Evolutionary conservation across 2,797 vertebrate genomes (phyloP), one percentile per base, ranked within the genome.

Genomic region (Ctenochaetus hawaiiensis): DNA sequence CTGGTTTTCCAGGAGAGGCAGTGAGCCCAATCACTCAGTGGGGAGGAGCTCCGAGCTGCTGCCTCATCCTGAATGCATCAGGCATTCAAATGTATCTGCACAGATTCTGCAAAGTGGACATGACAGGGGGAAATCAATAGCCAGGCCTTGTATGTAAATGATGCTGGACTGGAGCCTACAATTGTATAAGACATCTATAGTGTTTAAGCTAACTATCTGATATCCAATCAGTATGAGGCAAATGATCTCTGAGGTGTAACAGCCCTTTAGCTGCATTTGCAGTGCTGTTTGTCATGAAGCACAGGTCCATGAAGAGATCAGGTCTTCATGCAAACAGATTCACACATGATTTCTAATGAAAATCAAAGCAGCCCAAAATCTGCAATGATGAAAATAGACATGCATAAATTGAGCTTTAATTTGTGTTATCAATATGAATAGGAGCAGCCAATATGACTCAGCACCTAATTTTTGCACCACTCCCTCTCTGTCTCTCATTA

Each of bases 361-460:
- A 58, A 51, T 44, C 0, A 54, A 37, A 76, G 58, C 16, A 48
- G 52, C 16, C 54, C 14, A 44, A 56, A 16, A 52, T 56, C 7
- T 17, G 34, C 12, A 18, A 54, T 23, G 6, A 54, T 53, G 17
- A 30, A 12, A 71, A 30, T 17, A 68, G 20, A 26, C 22, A 58
- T 65, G 57, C 17, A 82, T 43, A 75, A 22, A 60, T 1, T 53
- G 23, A 13, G 68, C 8, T 64, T 69, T 54, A 16, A 71, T 76
- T 48, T 63, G 8, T 60, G 43, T 61, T 16, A 80, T 84, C 85
- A 82, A 78, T 84, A 61, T 83, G 37, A 67, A 45, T 63, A 18
- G 64, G 54, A 69, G 12, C 48, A 59, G 62, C 77, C 73, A 74
- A 85, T 57, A 90, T 94, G 94, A 95, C 91, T 94, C 93, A 94